Evolutionary conservation across 1,140 invertebrate species (phyloP).

Genomic region (Euwallacea similis): DNA sequence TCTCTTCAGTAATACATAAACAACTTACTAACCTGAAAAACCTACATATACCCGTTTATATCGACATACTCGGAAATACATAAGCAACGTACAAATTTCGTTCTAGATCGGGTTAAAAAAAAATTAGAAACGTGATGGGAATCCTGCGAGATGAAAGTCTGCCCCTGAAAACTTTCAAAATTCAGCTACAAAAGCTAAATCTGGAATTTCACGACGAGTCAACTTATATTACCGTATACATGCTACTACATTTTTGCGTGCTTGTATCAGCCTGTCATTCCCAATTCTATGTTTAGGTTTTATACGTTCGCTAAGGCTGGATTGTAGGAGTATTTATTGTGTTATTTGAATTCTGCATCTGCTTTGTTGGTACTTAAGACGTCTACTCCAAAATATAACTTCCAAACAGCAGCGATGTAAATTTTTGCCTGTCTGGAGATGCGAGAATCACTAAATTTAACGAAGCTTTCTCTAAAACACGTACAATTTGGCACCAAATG

Average conservation of each 20-base stretch:
- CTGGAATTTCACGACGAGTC: slow-evolving; percentile 11
- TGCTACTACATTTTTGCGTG: not conserved
- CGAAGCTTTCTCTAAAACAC: not conserved
- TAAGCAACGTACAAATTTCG: too few species aligned
- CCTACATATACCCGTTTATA: too few species aligned
- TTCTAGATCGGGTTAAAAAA: too few species aligned
- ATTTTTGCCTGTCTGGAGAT: slow-evolving; percentile 2
- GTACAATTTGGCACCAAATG: slow-evolving; percentile 6
- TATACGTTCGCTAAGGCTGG: not conserved
- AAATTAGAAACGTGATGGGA: slow-evolving; percentile 5
- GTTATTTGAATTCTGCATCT: not conserved
- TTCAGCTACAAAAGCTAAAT: not conserved
- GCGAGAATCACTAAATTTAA: slow-evolving; percentile 7
- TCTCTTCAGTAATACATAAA: too few species aligned
- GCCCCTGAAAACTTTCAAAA: not conserved
- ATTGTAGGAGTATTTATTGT: not conserved
- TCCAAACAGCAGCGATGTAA: not conserved
- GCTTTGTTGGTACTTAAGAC: not conserved
- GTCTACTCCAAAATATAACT: not conserved
- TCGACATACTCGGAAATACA: too few species aligned
- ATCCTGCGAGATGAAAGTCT: not conserved
- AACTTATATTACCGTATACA: slow-evolving; percentile 11
- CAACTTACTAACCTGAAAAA: too few species aligned
- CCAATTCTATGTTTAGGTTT: not conserved
- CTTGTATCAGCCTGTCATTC: slow-evolving; percentile 8